Evolutionary conservation across 2,797 vertebrate genomes (phyloP).

Genomic region (Leptoclinus maculatus): DNA sequence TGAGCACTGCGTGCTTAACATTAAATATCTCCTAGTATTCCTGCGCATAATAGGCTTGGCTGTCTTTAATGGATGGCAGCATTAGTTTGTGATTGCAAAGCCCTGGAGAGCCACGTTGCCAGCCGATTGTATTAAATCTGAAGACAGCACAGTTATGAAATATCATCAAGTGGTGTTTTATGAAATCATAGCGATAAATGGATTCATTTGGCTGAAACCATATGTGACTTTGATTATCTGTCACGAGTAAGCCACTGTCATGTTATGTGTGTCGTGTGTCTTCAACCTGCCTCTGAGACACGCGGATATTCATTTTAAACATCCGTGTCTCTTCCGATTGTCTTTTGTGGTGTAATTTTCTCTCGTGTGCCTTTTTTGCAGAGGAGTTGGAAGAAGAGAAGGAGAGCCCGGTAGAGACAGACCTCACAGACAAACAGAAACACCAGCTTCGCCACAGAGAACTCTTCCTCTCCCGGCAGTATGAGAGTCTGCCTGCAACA

Average conservation of each 20-base stretch:
- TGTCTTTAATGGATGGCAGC: conserved; percentile 19
- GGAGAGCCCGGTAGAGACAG: conserved; percentile 89
- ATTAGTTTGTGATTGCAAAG: conserved; percentile 12
- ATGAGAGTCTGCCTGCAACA: conserved; percentile 95
- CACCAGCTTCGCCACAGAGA: conserved; percentile 97
- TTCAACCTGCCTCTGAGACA: background rate
- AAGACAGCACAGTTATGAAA: background rate
- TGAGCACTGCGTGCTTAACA: conserved; percentile 21
- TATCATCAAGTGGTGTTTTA: background rate
- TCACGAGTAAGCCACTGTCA: background rate
- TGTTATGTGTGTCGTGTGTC: background rate
- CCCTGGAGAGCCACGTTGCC: conserved; percentile 3
- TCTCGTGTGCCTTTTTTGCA: conserved; percentile 72
- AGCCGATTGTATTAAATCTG: background rate
- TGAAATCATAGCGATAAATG: conserved; percentile 11
- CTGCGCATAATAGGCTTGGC: conserved; percentile 4
- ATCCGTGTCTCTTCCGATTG: background rate
- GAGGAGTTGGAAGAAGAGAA: conserved; percentile 97
- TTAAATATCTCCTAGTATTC: conserved; percentile 20
- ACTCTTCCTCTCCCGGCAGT: conserved; percentile 96
- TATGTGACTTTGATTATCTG: conserved; percentile 11
- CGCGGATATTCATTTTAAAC: background rate
- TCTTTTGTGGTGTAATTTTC: conserved; percentile 1
- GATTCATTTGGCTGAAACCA: conserved; percentile 3
- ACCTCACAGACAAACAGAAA: conserved; percentile 96